These are phyloP conservation scores for Xenotilapia longispinis DNA, from an alignment of 2,113 vertebrate species.

Conservation along the genomic window DNA sequence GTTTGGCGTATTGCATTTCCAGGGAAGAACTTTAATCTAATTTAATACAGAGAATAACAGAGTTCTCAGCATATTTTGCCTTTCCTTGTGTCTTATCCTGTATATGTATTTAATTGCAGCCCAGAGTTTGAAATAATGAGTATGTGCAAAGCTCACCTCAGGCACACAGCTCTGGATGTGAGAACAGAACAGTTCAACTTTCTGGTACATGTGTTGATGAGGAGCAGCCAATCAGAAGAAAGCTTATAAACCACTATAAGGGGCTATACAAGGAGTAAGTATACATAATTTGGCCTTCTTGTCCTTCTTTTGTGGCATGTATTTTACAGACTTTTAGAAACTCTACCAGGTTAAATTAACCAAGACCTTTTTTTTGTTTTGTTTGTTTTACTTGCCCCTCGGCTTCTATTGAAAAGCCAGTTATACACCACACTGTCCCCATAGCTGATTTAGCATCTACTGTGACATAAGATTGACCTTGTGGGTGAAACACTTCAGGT, in stretches of 20 bases:
- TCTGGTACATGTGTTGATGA: neutral
- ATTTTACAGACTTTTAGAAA: too few species aligned
- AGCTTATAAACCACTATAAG: neutral
- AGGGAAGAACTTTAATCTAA: neutral
- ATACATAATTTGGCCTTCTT: too few species aligned
- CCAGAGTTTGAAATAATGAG: neutral
- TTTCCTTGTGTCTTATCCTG: neutral
- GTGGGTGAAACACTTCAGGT: too few species aligned
- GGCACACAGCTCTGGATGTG: neutral
- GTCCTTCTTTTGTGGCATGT: too few species aligned
- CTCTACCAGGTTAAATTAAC: too few species aligned
- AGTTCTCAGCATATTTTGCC: neutral
- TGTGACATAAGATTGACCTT: too few species aligned
- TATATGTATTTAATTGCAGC: neutral
- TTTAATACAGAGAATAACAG: neutral
- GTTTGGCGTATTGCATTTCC: neutral
- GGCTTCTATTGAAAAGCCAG: too few species aligned
- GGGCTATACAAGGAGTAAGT: too few species aligned
- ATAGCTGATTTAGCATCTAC: too few species aligned
- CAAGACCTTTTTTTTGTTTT: too few species aligned
- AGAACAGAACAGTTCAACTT: neutral
- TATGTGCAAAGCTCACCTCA: neutral
- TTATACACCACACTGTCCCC: too few species aligned
- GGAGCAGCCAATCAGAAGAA: neutral
- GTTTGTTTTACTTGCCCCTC: too few species aligned